phyloP scores from a whole-genome alignment of 2,113 vertebrate genomes.

The Protobothrops mucrosquamatus region DNA sequence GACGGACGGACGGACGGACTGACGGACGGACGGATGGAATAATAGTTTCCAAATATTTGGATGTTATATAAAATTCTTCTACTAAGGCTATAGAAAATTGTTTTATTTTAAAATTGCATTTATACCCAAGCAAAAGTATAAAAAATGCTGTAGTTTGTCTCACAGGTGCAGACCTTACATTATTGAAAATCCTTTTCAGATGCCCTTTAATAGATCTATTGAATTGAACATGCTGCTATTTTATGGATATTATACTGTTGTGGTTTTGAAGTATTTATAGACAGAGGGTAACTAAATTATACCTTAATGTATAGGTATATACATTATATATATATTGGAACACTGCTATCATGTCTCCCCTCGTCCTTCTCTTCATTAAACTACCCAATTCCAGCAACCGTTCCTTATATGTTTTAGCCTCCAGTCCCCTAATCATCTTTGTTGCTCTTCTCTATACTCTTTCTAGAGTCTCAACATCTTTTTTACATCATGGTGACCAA shows the following conservation, averaged over 20 bases:
- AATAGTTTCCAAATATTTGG: neutral
- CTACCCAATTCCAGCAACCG: no score
- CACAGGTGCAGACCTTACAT: neutral
- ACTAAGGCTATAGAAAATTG: neutral
- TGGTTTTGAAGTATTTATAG: neutral
- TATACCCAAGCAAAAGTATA: neutral
- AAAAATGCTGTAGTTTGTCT: neutral
- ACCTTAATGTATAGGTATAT: neutral
- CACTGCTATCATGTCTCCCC: no score
- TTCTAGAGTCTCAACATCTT: no score
- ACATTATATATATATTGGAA: no score
- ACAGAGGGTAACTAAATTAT: neutral
- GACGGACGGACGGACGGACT: no score
- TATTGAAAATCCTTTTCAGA: neutral
- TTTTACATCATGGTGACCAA: no score
- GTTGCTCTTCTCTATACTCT: no score
- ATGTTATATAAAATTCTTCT: neutral
- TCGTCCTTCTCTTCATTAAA: no score
- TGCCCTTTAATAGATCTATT: neutral
- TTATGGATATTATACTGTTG: neutral
- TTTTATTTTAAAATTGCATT: neutral
- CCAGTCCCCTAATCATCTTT: no score
- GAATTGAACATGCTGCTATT: neutral
- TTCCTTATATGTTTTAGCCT: no score
- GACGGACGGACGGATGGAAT: neutral